These are phyloP conservation scores for Odocoileus hemionus DNA, from an alignment of 2,113 vertebrate species.

Conservation along the genomic window DNA sequence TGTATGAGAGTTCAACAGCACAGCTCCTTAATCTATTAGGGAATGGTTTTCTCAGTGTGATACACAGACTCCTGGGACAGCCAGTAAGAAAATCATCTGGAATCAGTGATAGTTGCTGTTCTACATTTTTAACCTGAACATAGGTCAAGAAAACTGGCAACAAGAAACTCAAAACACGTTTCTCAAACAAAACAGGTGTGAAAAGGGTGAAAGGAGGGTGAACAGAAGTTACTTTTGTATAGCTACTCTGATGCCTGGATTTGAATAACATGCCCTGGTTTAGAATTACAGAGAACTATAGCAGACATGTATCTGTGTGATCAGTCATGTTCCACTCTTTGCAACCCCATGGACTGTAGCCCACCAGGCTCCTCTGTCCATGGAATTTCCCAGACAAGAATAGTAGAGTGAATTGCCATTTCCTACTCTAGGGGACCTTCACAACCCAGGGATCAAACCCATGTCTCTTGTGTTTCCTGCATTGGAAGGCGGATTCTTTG, in stretches of 20 bases:
- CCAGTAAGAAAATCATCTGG: not conserved
- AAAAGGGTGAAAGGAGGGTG: not conserved
- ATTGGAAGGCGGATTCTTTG: not conserved
- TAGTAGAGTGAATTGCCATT: not conserved
- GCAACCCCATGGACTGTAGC: not conserved
- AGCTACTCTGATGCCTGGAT: not conserved
- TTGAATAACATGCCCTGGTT: not conserved
- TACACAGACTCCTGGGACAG: not conserved
- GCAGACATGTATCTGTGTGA: not conserved
- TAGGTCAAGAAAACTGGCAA: not conserved
- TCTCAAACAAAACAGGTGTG: not conserved
- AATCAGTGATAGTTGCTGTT: not conserved
- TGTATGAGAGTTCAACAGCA: not conserved
- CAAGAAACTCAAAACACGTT: not conserved
- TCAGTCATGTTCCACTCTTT: not conserved
- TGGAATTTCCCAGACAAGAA: not conserved
- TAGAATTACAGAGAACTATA: not conserved
- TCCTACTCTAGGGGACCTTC: not conserved
- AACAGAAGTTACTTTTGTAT: not conserved
- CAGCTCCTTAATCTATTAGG: not conserved
- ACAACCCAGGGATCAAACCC: not conserved
- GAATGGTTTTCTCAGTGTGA: not conserved
- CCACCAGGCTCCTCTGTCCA: not conserved
- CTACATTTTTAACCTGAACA: not conserved
- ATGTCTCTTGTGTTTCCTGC: not conserved